Conservation (phyloP, 2,797 vertebrate species). For the Lepilemur ruficaudatus region DNA sequence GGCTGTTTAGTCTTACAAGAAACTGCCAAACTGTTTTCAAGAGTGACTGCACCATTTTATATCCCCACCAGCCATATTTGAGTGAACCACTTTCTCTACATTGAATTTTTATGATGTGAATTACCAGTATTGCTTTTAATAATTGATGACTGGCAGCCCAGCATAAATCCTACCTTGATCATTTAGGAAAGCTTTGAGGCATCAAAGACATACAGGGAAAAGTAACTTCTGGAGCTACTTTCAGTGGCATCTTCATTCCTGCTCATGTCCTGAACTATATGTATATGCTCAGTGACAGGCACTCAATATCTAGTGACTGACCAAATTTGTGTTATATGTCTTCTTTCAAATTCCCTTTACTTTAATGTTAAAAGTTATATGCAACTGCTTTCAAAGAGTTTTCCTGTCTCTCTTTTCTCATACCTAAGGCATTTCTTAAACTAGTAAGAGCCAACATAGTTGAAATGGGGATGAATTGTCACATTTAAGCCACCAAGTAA, state of each 20-base stretch:
- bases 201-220: not conserved
- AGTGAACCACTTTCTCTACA: not conserved
- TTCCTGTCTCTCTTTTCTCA: not conserved
- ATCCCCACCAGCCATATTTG: not conserved
- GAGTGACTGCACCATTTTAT: not conserved
- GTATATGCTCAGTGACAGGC: not conserved
- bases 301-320: not conserved
- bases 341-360: not conserved
- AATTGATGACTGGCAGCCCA: not conserved
- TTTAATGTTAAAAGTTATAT: not conserved
- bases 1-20: not conserved
- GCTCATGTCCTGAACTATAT: not conserved
- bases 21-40: not conserved
- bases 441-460: not conserved
- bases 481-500: slow-evolving; percentile 9
- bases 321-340: not conserved
- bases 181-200: not conserved
- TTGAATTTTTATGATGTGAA: not conserved
- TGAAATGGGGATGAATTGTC: not conserved
- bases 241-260: not conserved
- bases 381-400: not conserved
- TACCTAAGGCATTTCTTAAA: not conserved
- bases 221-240: not conserved
- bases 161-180: not conserved
- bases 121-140: not conserved